Conservation (phyloP, 2,113 vertebrate species). For the Cairina moschata region DNA sequence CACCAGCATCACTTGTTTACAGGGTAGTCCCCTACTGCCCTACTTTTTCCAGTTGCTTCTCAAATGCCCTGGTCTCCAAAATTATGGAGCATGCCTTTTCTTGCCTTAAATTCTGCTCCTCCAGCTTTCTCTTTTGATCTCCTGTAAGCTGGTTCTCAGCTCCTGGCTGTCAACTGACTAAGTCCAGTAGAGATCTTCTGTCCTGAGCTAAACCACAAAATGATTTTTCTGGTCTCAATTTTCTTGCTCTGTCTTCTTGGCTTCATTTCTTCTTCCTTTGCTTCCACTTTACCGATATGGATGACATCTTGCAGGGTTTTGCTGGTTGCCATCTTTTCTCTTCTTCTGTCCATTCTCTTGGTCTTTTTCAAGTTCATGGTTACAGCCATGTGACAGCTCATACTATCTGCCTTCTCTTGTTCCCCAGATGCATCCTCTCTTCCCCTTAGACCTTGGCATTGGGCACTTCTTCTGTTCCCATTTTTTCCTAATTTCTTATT, state of each 20-base stretch:
- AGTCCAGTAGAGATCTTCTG: not conserved
- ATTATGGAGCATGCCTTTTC: not conserved
- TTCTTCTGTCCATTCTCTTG: not conserved
- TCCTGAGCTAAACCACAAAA: not conserved
- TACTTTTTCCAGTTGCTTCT: not conserved
- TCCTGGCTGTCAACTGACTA: not conserved
- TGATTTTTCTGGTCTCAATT: not conserved
- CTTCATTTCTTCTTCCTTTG: not conserved
- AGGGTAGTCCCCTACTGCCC: not conserved
- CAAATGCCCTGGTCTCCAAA: not conserved
- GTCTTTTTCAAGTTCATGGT: not conserved
- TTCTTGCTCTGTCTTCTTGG: not conserved
- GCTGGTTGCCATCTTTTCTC: not conserved
- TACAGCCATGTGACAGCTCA: not conserved
- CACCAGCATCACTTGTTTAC: fast-evolving
- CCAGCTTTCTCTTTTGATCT: not conserved
- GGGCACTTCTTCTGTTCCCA: not conserved
- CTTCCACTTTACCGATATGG: not conserved
- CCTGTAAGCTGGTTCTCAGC: not conserved
- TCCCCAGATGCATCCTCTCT: not conserved
- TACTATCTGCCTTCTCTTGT: not conserved
- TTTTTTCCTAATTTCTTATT: not conserved
- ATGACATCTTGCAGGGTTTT: not conserved
- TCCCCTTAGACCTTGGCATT: not conserved
- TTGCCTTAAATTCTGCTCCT: not conserved